These are phyloP conservation scores for Abramis brama DNA, from an alignment of 2,113 vertebrate species.

Conservation along the genomic window DNA sequence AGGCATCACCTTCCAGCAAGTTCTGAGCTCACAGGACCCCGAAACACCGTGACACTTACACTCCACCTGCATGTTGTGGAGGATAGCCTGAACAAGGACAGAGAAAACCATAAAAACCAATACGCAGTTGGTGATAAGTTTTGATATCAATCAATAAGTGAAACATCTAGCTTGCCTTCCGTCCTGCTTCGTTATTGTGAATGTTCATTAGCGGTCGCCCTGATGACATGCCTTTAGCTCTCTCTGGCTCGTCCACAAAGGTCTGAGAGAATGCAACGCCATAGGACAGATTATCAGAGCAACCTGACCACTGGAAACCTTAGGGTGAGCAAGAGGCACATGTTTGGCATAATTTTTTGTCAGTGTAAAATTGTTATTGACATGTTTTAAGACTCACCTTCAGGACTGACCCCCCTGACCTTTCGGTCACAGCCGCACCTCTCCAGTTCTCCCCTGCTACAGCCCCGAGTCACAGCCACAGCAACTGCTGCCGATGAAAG, in stretches of 20 bases:
- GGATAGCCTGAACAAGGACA: constrained; percentile 71
- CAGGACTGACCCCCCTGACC: constrained; percentile 76
- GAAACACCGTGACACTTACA: constrained; percentile 78
- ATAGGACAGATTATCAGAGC: constrained; percentile 79
- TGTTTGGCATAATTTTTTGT: background rate
- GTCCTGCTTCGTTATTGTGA: constrained; percentile 79
- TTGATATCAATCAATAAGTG: background rate
- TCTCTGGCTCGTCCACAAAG: constrained; percentile 78
- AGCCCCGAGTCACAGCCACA: constrained; percentile 77
- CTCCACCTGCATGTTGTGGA: constrained; percentile 80
- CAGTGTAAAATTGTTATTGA: background rate
- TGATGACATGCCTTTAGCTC: constrained; percentile 71
- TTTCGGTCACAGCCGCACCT: constrained; percentile 78
- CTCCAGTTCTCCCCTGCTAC: constrained; percentile 79
- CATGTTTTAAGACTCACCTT: constrained; percentile 69
- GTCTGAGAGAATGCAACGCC: constrained; percentile 81
- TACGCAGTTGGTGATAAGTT: background rate
- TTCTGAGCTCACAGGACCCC: constrained; percentile 76
- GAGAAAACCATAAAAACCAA: background rate
- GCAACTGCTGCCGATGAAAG: constrained; percentile 73
- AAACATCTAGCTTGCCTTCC: constrained; percentile 68
- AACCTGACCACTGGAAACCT: constrained; percentile 84
- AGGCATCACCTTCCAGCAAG: constrained; percentile 82
- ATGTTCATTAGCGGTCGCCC: constrained; percentile 76
- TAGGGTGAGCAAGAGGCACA: background rate